Conservation (phyloP, 2,888 invertebrate species). For the Horisme vitalbata region DNA sequence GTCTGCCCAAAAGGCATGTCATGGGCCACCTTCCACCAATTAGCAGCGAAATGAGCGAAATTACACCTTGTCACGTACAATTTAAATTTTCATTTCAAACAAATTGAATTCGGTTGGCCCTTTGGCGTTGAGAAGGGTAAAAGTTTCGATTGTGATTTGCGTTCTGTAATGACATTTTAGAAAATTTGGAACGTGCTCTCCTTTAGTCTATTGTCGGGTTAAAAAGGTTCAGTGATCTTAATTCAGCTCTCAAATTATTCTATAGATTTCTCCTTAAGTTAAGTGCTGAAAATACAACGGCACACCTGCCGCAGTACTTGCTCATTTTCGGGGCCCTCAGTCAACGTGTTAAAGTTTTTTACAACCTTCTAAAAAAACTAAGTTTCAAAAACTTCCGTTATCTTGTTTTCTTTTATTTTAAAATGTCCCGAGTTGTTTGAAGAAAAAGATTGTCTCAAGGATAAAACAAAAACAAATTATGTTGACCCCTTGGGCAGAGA, state of each 20-base stretch:
- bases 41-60: slow-evolving; percentile 50
- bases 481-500: not conserved
- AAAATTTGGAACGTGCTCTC: slow-evolving; percentile 33
- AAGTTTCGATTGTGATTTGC: slow-evolving; percentile 46
- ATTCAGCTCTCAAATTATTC: slow-evolving; percentile 5
- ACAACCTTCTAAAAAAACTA: slow-evolving; percentile 8
- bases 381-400: slow-evolving; percentile 5
- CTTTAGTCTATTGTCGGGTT: slow-evolving; percentile 21
- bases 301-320: too few relatives aligned
- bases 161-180: slow-evolving; percentile 44
- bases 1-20: slow-evolving; percentile 52
- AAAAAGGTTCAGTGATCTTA: slow-evolving; percentile 12
- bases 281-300: too few relatives aligned
- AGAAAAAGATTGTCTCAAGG: slow-evolving; percentile 4
- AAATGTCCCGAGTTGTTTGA: not conserved
- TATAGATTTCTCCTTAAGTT: slow-evolving; percentile 3
- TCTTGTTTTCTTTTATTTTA: slow-evolving; percentile 8
- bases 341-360: too few relatives aligned
- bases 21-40: slow-evolving; percentile 49
- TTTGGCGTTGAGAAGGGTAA: slow-evolving; percentile 45
- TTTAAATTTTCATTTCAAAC: slow-evolving; percentile 53
- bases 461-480: slow-evolving; percentile 15
- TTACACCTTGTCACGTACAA: slow-evolving; percentile 45
- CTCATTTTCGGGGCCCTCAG: too few relatives aligned
- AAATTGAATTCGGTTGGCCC: slow-evolving; percentile 32